Evolutionary conservation across 37 sponge, comb jelly and placozoan genomes (phyloP), one percentile per base, ranked within the genome.

Genomic region (Hexactinellida sp.): DNA sequence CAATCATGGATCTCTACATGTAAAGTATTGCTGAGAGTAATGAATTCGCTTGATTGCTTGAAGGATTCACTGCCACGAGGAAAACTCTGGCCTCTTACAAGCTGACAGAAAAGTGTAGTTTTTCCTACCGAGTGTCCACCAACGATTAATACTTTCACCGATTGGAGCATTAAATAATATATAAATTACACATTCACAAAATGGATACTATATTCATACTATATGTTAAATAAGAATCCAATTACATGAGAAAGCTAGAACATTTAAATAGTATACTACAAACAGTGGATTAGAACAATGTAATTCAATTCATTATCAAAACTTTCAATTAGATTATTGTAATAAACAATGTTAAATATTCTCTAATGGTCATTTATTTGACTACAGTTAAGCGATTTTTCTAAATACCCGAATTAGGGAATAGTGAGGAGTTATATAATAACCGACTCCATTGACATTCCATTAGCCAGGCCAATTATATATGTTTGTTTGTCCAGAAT

Each of bases 1-100:
- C 76, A 63, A 63, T 63, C 76, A 63, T 63, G 76, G 25, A 63
- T 63, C 3, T 63, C 76, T 63, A 63, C 3, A 25, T 63, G 76
- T 28, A 63, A 63, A n/a, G 3, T 63, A 10, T 28, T 28, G 34
- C 3, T n/a, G 30, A n/a, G 28, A 32, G 13, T 63, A 63, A 63
- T n/a, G 52, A 19, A 47, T 28, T 63, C 30, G 76, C 76, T 63
- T 25, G 28, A 63, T 10, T 63, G 28, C 3, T n/a, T 10, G 5
- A 63, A 25, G 3, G 76, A 63, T 23, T 10, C 21, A 63, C 34
- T n/a, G 76, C 76, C 30, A 21, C 76, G 32, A 63, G 76, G 76
- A 1, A n/a, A 25, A 7, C 76, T n/a, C 34, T 63, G 76, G 3
- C 76, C 76, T 25, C 76, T 23, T 3, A 63, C 76, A n/a, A 63